phyloP scores from a whole-genome alignment of 2,888 invertebrate genomes.

The Anthrax anthrax region DNA sequence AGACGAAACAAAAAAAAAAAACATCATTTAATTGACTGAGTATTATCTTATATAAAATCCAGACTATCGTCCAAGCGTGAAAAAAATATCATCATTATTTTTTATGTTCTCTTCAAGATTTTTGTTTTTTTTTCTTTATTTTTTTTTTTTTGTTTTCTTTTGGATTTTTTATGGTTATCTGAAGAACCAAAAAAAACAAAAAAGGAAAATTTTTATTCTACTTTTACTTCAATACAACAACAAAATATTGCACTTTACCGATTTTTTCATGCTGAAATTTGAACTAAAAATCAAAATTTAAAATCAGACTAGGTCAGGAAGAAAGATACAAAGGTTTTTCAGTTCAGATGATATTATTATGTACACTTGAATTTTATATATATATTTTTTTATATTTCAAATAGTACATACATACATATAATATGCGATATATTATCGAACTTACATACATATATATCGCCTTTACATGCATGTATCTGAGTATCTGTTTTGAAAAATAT shows the following conservation, averaged over 20 bases:
- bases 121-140: not conserved
- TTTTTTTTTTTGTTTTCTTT: not conserved
- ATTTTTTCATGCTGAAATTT: not conserved
- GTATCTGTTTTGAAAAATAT: too few species aligned
- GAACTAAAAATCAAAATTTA: not conserved
- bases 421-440: too few species aligned
- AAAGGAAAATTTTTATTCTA: too few species aligned
- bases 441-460: too few species aligned
- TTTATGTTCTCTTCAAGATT: not conserved
- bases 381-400: too few species aligned
- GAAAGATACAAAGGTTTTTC: not conserved
- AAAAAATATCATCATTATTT: not conserved
- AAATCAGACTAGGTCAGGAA: conserved; percentile 4
- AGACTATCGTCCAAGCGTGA: conserved; percentile 9
- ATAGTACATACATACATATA: too few species aligned
- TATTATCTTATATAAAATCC: conserved; percentile 7
- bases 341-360: too few species aligned
- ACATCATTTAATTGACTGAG: conserved; percentile 11
- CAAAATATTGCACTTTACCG: not conserved
- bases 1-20: conserved; percentile 7
- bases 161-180: not conserved
- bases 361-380: too few species aligned
- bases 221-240: too few species aligned
- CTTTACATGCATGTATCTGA: too few species aligned
- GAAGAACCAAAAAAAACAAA: too few species aligned